These are phyloP conservation scores for Andrena hattorfiana DNA, from an alignment of 2,888 invertebrate genomes.

Conservation along the genomic window DNA sequence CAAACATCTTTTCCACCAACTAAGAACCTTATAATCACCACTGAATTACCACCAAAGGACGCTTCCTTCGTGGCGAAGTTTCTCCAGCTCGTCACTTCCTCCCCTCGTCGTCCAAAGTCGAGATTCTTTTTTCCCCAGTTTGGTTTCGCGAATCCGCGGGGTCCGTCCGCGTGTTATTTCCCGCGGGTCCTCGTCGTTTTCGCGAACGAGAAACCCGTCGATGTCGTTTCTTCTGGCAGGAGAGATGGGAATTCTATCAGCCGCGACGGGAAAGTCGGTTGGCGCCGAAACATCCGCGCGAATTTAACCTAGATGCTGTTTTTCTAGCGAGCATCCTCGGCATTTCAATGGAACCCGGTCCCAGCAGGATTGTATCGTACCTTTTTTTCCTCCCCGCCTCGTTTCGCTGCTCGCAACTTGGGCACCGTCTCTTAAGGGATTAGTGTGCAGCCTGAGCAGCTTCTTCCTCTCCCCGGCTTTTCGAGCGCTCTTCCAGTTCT, in stretches of 20 bases:
- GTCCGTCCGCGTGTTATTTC: slow-evolving; percentile 47
- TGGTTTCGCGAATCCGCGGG: not conserved
- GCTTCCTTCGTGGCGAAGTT: not conserved
- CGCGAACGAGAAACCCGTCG: slow-evolving; percentile 27
- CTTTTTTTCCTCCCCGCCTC: not conserved
- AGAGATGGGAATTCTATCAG: slow-evolving; percentile 55
- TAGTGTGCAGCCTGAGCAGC: slow-evolving; percentile 39
- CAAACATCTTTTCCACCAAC: not conserved
- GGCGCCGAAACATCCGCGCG: slow-evolving; percentile 53
- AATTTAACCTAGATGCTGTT: slow-evolving; percentile 71
- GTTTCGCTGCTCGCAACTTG: not conserved
- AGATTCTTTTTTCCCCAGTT: slow-evolving; percentile 7
- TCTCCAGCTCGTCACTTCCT: not conserved
- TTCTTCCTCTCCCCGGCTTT: slow-evolving; percentile 11
- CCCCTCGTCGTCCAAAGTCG: no score
- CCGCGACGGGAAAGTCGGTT: slow-evolving; percentile 20
- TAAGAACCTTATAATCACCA: not conserved
- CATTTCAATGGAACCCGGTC: slow-evolving; percentile 68
- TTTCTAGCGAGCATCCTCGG: slow-evolving; percentile 53
- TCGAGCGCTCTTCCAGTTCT: not conserved
- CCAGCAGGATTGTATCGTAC: slow-evolving; percentile 55
- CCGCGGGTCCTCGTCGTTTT: slow-evolving; percentile 44
- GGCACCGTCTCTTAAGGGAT: slow-evolving; percentile 62
- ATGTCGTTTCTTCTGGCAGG: slow-evolving; percentile 22
- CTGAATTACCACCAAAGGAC: not conserved